Evolutionary conservation across 2,113 vertebrate genomes (phyloP), one percentile per base, ranked within the genome.

Genomic region (Carassius auratus): DNA sequence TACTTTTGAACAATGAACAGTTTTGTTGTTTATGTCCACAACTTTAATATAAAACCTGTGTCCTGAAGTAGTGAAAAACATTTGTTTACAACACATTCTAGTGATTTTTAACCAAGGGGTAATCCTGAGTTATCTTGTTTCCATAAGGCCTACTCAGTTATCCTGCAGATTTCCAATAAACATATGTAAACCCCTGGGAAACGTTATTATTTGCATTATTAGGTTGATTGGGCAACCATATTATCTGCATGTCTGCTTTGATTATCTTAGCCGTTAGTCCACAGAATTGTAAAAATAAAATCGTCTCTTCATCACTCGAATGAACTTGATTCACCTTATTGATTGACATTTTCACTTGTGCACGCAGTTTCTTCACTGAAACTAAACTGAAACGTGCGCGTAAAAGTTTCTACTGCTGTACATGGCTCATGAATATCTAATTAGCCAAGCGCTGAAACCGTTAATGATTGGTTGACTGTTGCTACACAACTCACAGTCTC

Each of bases 391-490:
- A 45, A 45, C 42, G 9, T 8, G 42, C 2, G 9, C 9, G 42
- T 45, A 9, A 45, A 45, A 45, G 42, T 45, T 45, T 45, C 42
- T 45, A 8, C 42, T 9, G 2, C 42, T 45, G 42, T 42, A 42
- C 42, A 8, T 42, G 42, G 8, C 21, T 45, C 21, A n/a, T 69
- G 6, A 17, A 38, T 42, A 38, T 74, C 14, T 45, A 48, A 48
- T 74, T 48, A 48, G 21, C 2, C 21, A 74, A n/a, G 38, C 12
- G 36, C 13, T 21, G 3, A 74, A 48, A 12, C 33, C 0, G 68
- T 71, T 38, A 19, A 71, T 42, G 68, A 42, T n/a, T 71, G 17
- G 68, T 71, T 71, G 68, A 71, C 33, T 71, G 33, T 71, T 71
- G 68, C 68, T 42, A 71, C 21, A 71, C 36, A 21, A 10, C 68